These are phyloP conservation scores for Eristalis intricaria DNA, from an alignment of 2,888 invertebrate species.

Conservation along the genomic window DNA sequence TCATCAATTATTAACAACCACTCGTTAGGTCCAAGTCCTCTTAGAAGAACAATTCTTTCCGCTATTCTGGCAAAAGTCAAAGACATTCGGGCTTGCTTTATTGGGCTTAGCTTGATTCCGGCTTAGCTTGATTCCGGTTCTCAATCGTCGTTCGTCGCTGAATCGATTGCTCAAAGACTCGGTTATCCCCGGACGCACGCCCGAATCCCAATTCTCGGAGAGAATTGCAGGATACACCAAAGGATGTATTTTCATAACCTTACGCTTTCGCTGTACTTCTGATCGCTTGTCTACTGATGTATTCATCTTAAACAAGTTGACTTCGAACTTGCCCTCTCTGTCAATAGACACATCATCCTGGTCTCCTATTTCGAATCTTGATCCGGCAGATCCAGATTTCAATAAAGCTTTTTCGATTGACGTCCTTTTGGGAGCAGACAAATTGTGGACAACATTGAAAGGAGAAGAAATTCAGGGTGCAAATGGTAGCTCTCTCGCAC, in stretches of 20 bases:
- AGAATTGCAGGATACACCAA: constrained; percentile 12
- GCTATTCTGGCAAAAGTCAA: no score
- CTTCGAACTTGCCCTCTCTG: no score
- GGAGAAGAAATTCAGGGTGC: background rate
- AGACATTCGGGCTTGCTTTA: no score
- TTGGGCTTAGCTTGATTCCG: no score
- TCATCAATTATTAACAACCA: no score
- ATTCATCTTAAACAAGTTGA: no score
- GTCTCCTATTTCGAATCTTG: background rate
- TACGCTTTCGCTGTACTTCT: background rate
- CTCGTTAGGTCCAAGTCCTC: no score
- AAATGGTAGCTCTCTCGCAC: background rate
- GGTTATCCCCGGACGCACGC: constrained; percentile 3
- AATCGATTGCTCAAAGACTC: no score
- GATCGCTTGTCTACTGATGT: background rate
- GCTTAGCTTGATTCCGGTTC: no score
- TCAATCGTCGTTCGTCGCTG: no score
- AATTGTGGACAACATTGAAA: background rate
- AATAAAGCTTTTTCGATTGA: constrained; percentile 3
- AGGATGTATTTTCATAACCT: background rate
- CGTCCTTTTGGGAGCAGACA: background rate
- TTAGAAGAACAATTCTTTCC: no score
- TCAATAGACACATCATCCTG: constrained; percentile 3
- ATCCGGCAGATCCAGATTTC: constrained; percentile 7
- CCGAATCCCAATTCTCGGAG: background rate